A percentile compares a stretch with the other conserved stretches of the same genome.
phyloP scores from a whole-genome alignment of 2,888 invertebrate species.

The Papilio protenor region DNA sequence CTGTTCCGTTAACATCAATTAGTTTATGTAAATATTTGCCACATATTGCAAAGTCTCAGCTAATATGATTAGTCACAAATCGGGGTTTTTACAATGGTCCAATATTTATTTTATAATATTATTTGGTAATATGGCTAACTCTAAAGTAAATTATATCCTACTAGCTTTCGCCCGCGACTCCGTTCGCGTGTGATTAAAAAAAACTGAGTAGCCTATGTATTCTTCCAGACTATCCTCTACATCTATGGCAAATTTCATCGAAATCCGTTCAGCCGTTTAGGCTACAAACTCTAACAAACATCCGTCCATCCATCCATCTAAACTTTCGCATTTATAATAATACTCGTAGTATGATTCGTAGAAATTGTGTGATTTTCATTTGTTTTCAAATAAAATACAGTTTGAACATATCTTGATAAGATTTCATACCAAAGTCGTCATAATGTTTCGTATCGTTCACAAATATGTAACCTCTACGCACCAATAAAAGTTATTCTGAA shows the following conservation, averaged over 20 bases:
- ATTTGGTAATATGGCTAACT: not conserved
- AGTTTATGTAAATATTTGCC: conserved; percentile 5
- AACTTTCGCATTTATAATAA: too few species aligned
- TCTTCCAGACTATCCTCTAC: too few species aligned
- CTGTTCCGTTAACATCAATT: conserved; percentile 22
- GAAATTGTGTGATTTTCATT: not conserved
- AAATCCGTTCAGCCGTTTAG: too few species aligned
- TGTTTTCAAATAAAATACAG: not conserved
- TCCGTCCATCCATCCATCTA: too few species aligned
- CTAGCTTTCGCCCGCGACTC: too few species aligned
- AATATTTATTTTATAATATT: conserved; percentile 7
- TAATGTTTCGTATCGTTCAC: not conserved
- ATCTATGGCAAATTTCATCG: too few species aligned
- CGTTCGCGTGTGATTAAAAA: too few species aligned
- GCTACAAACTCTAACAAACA: too few species aligned
- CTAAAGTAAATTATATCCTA: not conserved
- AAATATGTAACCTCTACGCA: too few species aligned
- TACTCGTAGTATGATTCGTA: too few species aligned
- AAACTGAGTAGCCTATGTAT: too few species aligned
- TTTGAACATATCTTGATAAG: not conserved
- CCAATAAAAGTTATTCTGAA: too few species aligned
- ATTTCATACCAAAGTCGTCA: not conserved
- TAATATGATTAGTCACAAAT: not conserved
- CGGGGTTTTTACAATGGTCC: not conserved
- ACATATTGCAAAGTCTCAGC: not conserved